Base-by-base conservation (phyloP, 2,888 invertebrate species). In the Tipula vernalis region DNA sequence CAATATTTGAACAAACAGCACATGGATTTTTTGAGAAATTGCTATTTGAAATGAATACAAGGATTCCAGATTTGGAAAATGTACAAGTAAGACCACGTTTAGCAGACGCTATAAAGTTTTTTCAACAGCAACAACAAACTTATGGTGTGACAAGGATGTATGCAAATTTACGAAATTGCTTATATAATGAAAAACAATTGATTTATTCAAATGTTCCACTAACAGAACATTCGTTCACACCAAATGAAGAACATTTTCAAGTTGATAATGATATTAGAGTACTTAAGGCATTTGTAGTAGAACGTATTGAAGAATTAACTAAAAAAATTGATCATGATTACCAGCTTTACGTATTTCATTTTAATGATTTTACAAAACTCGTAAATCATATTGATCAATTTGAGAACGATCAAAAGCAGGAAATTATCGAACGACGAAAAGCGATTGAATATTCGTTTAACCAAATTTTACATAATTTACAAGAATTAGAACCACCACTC, bases 181-280 rank as follows among this genome's bases (percentile, higher is more conserved):
- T 91, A 47, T 89, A 90, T 86, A 89, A 89, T 87, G 91, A 91
- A 89, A 88, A 91, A 88, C 90, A 91, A 89, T 88, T 91, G 28
- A 18, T 87, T 36, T 84, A 36, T 84, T 36, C 84, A 36, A 84
- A 39, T 36, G 36, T 36, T 36, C 36, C 10, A 12, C 28, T 13
- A 1, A n/a, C 12, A 10, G 36, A 84, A 84, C 84, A 84, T 36
- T n/a, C 84, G 3, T n/a, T 84, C 18, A 36, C 39, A 13, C 39
- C 84, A 36, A 36, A 84, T 84, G 84, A 84, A 84, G 86, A 86
- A 18, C 44, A 86, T 44, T 44, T 86, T 12, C 42, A 42, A 44
- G 13, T 86, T 3, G 36, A 44, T 18, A 42, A 86, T 86, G 42
- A 42, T 86, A 86, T 86, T 44, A 13, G 42, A 18, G 12, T 13